Conservation (phyloP, 1,140 invertebrate species). For the Brachionus plicatilis region DNA sequence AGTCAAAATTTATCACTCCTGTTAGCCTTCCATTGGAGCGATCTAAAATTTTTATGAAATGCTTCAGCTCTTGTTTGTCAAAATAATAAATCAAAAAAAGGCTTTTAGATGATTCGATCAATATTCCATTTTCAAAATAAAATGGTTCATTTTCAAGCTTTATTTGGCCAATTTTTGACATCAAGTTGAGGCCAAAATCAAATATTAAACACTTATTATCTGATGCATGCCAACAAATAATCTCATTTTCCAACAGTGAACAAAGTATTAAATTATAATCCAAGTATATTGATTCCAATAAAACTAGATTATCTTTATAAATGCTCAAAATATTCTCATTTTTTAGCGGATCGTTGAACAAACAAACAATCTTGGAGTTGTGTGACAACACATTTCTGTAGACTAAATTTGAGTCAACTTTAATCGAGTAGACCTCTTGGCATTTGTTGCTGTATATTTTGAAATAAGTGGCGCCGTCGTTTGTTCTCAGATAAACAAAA, state of each 20-base stretch:
- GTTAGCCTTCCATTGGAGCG: not conserved
- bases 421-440: not conserved
- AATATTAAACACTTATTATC: conserved; percentile 3
- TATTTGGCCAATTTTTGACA: not conserved
- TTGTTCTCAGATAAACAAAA: not conserved
- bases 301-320: not conserved
- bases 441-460: conserved; percentile 24
- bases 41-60: conserved; percentile 29
- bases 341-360: conserved; percentile 6
- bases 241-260: not conserved
- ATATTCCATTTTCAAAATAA: conserved; percentile 13
- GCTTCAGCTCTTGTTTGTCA: not conserved
- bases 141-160: not conserved
- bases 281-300: not conserved
- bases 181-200: not conserved
- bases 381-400: conserved; percentile 16
- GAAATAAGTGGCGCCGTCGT: not conserved
- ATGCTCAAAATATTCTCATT: conserved; percentile 9
- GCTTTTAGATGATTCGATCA: not conserved
- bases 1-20: conserved; percentile 24
- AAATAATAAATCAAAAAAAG: conserved; percentile 35
- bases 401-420: not conserved
- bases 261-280: not conserved
- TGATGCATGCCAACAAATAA: conserved; percentile 17
- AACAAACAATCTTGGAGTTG: not conserved